Evolutionary conservation across 1,140 invertebrate species (phyloP).

Genomic region (Elysia chlorotica): DNA sequence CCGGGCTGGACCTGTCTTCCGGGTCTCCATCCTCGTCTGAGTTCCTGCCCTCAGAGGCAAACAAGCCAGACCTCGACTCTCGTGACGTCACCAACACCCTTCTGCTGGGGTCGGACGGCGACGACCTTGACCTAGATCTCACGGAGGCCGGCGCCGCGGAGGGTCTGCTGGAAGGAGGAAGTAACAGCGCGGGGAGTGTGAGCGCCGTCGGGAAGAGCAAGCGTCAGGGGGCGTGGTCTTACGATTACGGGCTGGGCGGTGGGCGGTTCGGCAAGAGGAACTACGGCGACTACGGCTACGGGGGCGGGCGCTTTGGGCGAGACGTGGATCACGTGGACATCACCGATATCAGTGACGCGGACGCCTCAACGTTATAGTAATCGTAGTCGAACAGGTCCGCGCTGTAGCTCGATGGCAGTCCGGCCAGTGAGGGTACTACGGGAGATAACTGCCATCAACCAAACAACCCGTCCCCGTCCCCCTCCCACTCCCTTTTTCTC

Average conservation of each 20-base stretch:
- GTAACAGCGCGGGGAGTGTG: no score
- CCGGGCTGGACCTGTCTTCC: no score
- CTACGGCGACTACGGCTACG: conserved; percentile 46
- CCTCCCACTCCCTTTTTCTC: no score
- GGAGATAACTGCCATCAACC: no score
- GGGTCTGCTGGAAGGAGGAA: not conserved
- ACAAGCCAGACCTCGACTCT: no score
- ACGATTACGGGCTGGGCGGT: conserved; percentile 54
- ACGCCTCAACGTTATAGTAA: no score
- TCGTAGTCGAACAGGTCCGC: no score
- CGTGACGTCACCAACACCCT: no score
- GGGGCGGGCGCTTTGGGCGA: conserved; percentile 48
- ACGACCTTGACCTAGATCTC: not conserved
- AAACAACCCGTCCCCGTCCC: no score
- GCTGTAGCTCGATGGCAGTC: no score
- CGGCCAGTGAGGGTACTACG: no score
- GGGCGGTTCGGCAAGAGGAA: conserved; percentile 53
- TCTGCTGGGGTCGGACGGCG: not conserved
- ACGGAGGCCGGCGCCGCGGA: not conserved
- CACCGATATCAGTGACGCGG: conserved; percentile 21
- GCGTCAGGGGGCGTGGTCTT: conserved; percentile 50
- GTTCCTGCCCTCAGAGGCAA: not conserved
- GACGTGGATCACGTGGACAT: conserved; percentile 48
- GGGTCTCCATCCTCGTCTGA: not conserved
- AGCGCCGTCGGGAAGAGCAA: conserved; percentile 31